A percentile compares a stretch with the other conserved stretches of the same genome.
phyloP scores from a whole-genome alignment of 2,113 vertebrate species.

The Rissa tridactyla region DNA sequence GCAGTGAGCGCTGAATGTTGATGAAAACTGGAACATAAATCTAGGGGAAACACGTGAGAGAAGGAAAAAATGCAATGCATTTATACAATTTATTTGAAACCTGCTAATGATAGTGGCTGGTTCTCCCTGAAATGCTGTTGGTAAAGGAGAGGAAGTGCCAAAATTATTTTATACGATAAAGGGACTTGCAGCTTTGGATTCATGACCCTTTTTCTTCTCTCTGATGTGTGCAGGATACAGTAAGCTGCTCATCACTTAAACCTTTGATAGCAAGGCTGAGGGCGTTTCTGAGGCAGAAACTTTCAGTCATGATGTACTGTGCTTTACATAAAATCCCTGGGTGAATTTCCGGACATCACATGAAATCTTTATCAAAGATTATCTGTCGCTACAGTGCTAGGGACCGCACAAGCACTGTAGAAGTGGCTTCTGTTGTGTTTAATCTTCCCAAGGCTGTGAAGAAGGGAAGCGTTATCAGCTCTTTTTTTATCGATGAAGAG shows the following conservation, averaged over 20 bases:
- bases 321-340: constrained; percentile 16
- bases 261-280: neutral
- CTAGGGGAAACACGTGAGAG: neutral
- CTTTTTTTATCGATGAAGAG: neutral
- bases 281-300: neutral
- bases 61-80: neutral
- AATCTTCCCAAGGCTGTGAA: neutral
- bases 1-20: neutral
- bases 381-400: neutral
- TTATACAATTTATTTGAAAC: neutral
- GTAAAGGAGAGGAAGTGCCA: neutral
- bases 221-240: neutral
- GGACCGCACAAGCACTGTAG: neutral
- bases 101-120: neutral
- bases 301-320: neutral
- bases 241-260: neutral
- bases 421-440: neutral
- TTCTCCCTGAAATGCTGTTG: neutral
- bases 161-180: neutral
- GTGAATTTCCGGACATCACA: neutral
- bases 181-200: neutral
- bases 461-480: neutral
- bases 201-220: neutral
- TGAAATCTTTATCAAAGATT: neutral
- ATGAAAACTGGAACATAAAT: neutral